Evolutionary conservation across 2,888 invertebrate species (phyloP).

Genomic region (Crematogaster levior): DNA sequence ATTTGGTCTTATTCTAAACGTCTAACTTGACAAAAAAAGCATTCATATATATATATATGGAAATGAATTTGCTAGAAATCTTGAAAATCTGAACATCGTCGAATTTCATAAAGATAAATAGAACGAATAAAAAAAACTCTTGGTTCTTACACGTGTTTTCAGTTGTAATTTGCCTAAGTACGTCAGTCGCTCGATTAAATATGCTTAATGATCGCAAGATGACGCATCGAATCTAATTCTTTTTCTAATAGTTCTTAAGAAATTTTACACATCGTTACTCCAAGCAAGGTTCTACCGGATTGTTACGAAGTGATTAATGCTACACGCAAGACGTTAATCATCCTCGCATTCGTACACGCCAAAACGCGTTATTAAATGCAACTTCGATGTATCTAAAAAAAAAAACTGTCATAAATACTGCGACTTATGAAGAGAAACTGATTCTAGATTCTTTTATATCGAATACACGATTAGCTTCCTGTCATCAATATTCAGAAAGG

Average conservation of each 20-base stretch:
- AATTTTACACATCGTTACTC: slow-evolving; percentile 6
- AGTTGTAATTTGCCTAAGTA: background rate
- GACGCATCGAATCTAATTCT: slow-evolving; percentile 20
- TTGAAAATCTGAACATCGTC: background rate
- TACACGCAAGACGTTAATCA: slow-evolving; percentile 5
- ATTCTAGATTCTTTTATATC: background rate
- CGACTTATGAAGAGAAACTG: background rate
- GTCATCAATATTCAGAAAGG: background rate
- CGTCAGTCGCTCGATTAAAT: slow-evolving; percentile 5
- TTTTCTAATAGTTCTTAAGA: slow-evolving; percentile 22
- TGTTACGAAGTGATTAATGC: slow-evolving; percentile 20
- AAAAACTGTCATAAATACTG: background rate
- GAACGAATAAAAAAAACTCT: background rate
- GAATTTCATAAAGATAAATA: background rate
- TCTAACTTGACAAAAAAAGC: background rate
- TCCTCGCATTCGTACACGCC: background rate
- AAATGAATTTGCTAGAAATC: background rate
- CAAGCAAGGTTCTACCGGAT: background rate
- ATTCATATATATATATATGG: background rate
- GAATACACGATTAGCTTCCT: background rate
- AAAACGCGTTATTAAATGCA: background rate
- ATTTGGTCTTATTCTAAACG: background rate
- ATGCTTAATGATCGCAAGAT: slow-evolving; percentile 15
- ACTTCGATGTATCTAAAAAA: background rate
- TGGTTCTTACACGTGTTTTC: background rate